Evolutionary conservation across 2,113 vertebrate species (phyloP).

Genomic region (Pterocles orientalis): DNA sequence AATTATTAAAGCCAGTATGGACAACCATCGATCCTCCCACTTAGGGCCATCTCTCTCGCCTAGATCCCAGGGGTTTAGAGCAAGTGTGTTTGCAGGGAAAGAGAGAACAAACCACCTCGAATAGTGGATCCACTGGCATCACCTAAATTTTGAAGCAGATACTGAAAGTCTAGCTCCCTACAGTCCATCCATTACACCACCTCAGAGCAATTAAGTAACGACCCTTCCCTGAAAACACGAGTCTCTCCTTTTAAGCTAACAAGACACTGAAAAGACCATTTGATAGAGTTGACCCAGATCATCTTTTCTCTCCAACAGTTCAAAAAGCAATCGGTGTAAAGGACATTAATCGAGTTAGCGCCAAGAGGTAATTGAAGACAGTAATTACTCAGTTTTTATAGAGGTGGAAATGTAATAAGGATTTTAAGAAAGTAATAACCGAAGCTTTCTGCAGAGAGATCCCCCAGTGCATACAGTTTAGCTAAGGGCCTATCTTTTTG

Average conservation of each 20-base stretch:
- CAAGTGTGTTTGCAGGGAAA: neutral
- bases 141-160: neutral
- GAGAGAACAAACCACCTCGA: neutral
- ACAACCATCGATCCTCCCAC: constrained; percentile 45
- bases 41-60: constrained; percentile 10
- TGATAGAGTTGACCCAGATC: constrained; percentile 44
- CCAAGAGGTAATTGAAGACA: constrained; percentile 65
- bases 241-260: neutral
- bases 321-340: constrained; percentile 8
- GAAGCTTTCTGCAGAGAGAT: constrained; percentile 43
- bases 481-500: constrained; percentile 44
- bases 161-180: neutral
- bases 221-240: neutral
- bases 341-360: constrained; percentile 45
- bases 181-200: neutral
- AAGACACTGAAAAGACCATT: constrained; percentile 8
- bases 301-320: constrained; percentile 59
- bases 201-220: neutral
- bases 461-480: constrained; percentile 46
- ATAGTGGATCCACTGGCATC: neutral
- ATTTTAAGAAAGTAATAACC: constrained; percentile 64
- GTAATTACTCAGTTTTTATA: constrained; percentile 67
- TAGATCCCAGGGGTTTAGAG: neutral
- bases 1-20: constrained; percentile 65
- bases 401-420: constrained; percentile 59